These are phyloP conservation scores for Invenusta paracnida DNA, from an alignment of 2,888 invertebrate genomes.

Conservation along the genomic window DNA sequence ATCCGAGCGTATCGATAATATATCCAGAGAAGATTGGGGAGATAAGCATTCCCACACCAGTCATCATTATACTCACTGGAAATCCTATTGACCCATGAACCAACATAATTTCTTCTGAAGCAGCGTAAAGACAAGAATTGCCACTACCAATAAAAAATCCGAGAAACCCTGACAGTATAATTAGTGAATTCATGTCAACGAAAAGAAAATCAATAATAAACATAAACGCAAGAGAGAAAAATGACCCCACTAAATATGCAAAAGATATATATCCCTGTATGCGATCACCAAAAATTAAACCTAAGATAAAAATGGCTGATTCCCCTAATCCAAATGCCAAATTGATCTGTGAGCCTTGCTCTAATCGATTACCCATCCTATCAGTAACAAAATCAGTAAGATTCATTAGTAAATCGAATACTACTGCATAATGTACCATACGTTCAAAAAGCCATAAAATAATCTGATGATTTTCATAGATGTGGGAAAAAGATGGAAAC, in stretches of 20 bases:
- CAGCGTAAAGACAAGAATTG: slow-evolving; percentile 42
- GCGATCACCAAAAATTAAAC: slow-evolving; percentile 35
- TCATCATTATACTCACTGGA: slow-evolving; percentile 38
- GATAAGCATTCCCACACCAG: slow-evolving; percentile 42
- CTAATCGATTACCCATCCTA: neutral
- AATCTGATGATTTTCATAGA: slow-evolving; percentile 40
- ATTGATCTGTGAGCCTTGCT: neutral
- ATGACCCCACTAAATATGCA: slow-evolving; percentile 33
- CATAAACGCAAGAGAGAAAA: slow-evolving; percentile 26
- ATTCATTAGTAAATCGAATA: slow-evolving; percentile 42
- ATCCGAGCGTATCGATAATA: slow-evolving; percentile 36
- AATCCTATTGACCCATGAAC: slow-evolving; percentile 43
- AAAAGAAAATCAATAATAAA: slow-evolving; percentile 7
- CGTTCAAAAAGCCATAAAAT: slow-evolving; percentile 38
- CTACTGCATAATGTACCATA: slow-evolving; percentile 41
- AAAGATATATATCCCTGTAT: slow-evolving; percentile 38
- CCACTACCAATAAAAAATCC: slow-evolving; percentile 39
- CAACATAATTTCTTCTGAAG: slow-evolving; percentile 42
- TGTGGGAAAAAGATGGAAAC: slow-evolving; percentile 21
- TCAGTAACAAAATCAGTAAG: slow-evolving; percentile 32
- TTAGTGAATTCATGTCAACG: neutral
- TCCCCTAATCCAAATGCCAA: slow-evolving; percentile 38
- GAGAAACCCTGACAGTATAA: slow-evolving; percentile 35
- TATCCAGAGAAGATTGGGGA: slow-evolving; percentile 39
- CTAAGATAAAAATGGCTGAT: slow-evolving; percentile 38